These are phyloP conservation scores for Oxygymnocypris stewartii DNA, from an alignment of 2,113 vertebrate genomes.

Conservation along the genomic window DNA sequence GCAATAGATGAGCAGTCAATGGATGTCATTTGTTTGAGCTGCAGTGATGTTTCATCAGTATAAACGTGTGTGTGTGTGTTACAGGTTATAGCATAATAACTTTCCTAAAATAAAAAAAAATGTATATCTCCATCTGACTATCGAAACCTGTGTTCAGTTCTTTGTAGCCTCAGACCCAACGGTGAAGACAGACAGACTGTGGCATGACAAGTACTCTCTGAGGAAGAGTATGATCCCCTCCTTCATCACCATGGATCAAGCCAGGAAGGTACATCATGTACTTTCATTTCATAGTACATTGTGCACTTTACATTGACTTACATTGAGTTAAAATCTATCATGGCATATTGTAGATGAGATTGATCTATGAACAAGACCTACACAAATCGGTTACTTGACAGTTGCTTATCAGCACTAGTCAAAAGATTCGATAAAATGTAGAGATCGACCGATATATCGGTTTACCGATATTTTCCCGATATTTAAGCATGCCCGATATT, in stretches of 20 bases:
- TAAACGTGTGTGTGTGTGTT: not conserved
- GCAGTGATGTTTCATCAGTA: not conserved
- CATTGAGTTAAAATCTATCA: no score
- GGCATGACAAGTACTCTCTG: slow-evolving; percentile 97
- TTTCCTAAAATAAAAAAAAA: not conserved
- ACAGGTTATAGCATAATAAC: not conserved
- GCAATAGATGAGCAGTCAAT: not conserved
- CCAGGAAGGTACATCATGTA: slow-evolving; percentile 84
- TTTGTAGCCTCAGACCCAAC: slow-evolving; percentile 97
- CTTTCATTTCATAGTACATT: not conserved
- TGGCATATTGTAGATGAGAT: no score
- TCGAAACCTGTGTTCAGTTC: slow-evolving; percentile 75
- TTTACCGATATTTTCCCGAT: no score
- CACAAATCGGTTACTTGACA: no score
- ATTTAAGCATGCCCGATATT: no score
- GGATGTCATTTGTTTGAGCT: not conserved
- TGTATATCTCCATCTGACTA: not conserved
- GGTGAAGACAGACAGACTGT: slow-evolving; percentile 93
- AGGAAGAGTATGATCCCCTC: slow-evolving; percentile 97
- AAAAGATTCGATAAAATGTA: not conserved
- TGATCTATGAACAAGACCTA: no score
- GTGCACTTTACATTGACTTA: not conserved
- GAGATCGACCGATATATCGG: no score
- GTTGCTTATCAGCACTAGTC: not conserved
- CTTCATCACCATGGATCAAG: slow-evolving; percentile 96